Base-by-base conservation (phyloP, 2,113 vertebrate genomes). In the Cyprinodon variegatus region DNA sequence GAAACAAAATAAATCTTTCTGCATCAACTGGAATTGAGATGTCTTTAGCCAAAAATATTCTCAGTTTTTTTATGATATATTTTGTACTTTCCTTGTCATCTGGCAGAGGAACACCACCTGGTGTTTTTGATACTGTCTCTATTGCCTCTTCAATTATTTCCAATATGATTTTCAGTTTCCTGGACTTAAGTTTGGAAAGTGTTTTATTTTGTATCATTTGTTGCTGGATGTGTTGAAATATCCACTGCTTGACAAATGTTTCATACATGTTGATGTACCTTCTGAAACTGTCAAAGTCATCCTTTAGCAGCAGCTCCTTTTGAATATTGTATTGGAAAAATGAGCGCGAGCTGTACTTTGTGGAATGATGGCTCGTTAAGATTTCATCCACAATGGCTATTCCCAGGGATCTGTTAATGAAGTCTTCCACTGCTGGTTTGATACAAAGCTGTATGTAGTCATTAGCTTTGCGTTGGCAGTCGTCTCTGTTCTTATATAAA, bases 381-480 rank as follows among this genome's bases (percentile, higher is more conserved):
- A 53, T 53, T 15, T 50, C 48, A 50, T 50, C 48, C 48, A 50
- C 48, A 5, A 50, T 20, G 48, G 15, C 48, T 20, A 50, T 15
- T 15, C 48, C 48, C 48, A 53, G 15, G 15, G 48, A 53, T 53
- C 48, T 15, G 48, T 0, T 53, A 15, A 53, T 53, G 48, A 53
- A 53, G 15, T 53, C 48, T 53, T 53, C 48, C 48, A 53, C 48
- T 53, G 48, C 15, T 53, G 48, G 48, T 53, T 17, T 53, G 13
- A 53, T 20, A 53, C 48, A 53, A 13, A 61, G 0, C 11, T 41
- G 3, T 1, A 86, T 74, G 0, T 36, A 93, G 11, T 82, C 74
- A 0, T 12, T 12, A 20, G 90, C 88, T 83, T 89, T 92, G 7
- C 73, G 4, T 46, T 71, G 69, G 0, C 69, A 45, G 0, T 61